These are phyloP conservation scores for Augiades crinisus DNA, from an alignment of 2,888 invertebrate species.

Conservation along the genomic window DNA sequence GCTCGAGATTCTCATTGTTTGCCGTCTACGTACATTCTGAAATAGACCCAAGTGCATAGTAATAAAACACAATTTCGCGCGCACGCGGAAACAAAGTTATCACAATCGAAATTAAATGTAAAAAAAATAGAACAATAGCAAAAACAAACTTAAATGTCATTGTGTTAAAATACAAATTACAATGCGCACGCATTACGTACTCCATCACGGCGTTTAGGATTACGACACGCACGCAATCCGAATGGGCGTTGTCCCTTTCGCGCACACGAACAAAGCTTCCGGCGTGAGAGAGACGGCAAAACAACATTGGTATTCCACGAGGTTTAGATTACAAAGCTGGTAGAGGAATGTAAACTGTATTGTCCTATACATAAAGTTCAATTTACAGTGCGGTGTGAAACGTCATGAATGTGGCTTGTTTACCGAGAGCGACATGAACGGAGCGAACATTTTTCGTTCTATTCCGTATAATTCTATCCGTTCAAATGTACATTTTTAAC, in stretches of 20 bases:
- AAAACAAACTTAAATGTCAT: neutral
- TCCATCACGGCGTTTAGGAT: constrained; percentile 7
- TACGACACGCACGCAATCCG: constrained; percentile 24
- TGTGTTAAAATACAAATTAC: neutral
- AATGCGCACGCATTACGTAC: neutral
- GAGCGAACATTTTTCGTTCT: neutral
- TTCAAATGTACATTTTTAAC: neutral
- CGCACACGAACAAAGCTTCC: neutral
- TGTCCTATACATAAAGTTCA: neutral
- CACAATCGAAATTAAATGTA: constrained; percentile 7
- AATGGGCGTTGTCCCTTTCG: constrained; percentile 6
- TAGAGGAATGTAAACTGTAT: constrained; percentile 3
- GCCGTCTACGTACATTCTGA: neutral
- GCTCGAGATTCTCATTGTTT: constrained; percentile 1
- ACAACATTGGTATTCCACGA: constrained; percentile 20
- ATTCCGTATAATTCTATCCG: neutral
- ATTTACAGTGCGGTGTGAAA: too few relatives aligned
- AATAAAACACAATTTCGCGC: neutral
- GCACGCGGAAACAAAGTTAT: neutral
- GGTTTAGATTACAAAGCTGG: neutral
- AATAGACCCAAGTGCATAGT: neutral
- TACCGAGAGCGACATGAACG: neutral
- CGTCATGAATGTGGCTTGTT: neutral
- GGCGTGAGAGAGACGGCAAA: constrained; percentile 12
- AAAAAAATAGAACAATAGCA: neutral